Evolutionary conservation across 2,113 vertebrate genomes (phyloP), one percentile per base, ranked within the genome.

Genomic region (Eurystomus gularis): DNA sequence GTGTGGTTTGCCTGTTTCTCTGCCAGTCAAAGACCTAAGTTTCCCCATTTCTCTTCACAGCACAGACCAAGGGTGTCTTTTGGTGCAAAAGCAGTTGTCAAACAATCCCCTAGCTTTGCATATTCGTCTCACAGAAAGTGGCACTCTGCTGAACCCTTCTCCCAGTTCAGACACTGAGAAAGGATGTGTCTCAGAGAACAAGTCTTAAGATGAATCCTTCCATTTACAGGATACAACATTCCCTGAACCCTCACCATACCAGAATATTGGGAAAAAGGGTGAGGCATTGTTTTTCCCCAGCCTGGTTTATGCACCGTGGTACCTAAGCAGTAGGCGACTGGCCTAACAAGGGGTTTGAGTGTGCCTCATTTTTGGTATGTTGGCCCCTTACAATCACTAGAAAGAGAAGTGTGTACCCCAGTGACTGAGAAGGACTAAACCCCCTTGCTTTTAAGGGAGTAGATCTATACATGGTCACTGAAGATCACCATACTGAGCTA

Each of bases 241-340:
- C 42, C 4, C 13, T 71, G 51, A 81, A 42, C 29, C 64, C 33
- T 75, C 9, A 57, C 40, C 62, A 20, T 7, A 10, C 9, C 29
- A 28, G 9, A 73, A 79, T 35, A 73, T 51, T 8, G 5, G 49
- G 76, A 89, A 46, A 76, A 39, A 82, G 9, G 2, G 11, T 61
- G 33, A 52, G 11, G 72, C 25, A 13, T 20, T 46, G 11, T 7
- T 73, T 80, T 80, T 73, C 18, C 31, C 31, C 39, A 10, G 6
- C 6, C n/a, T 71, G 54, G 65, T 8, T 83, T 40, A 23, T 28
- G 35, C 7, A 4, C 33, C 0, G 0, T 29, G 19, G 8, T 58
- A 49, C 23, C 7, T 70, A 57, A 78, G 23, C 20, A 16, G 17
- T 5, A 33, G 29, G 20, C 13, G 85, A 49, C 25, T 37, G 37